phyloP scores from a whole-genome alignment of 2,888 invertebrate species.

The Deilephila elpenor region DNA sequence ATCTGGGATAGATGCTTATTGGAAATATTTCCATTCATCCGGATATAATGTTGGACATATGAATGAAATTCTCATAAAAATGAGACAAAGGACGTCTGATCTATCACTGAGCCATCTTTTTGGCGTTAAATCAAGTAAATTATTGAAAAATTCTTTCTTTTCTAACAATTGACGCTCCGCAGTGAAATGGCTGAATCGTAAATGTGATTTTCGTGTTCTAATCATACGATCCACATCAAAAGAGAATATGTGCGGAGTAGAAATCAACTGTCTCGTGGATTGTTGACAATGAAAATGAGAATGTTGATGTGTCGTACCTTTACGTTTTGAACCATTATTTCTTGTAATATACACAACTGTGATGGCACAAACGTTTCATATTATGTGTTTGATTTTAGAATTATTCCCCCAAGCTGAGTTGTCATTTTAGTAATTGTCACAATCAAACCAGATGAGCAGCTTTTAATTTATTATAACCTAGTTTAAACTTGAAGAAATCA shows the following conservation, averaged over 20 bases:
- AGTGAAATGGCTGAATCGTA: constrained; percentile 40
- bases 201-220: constrained; percentile 39
- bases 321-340: not conserved
- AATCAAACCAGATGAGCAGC: too few species aligned
- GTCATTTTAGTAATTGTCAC: too few species aligned
- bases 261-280: constrained; percentile 12
- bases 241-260: constrained; percentile 15
- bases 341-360: not conserved
- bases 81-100: constrained; percentile 58
- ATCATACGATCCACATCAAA: constrained; percentile 28
- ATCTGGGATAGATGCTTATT: constrained; percentile 65
- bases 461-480: too few species aligned
- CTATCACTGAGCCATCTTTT: constrained; percentile 49
- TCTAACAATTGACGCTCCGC: constrained; percentile 35
- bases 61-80: constrained; percentile 67
- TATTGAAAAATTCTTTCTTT: constrained; percentile 57
- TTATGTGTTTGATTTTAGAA: too few species aligned
- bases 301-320: constrained; percentile 1
- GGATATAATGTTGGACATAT: constrained; percentile 74
- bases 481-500: too few species aligned
- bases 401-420: too few species aligned
- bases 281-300: constrained; percentile 23
- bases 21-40: constrained; percentile 73
- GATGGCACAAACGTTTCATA: not conserved
- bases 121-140: constrained; percentile 56